Conservation (phyloP, 1,140 invertebrate genomes). For the Triops longicaudatus region DNA sequence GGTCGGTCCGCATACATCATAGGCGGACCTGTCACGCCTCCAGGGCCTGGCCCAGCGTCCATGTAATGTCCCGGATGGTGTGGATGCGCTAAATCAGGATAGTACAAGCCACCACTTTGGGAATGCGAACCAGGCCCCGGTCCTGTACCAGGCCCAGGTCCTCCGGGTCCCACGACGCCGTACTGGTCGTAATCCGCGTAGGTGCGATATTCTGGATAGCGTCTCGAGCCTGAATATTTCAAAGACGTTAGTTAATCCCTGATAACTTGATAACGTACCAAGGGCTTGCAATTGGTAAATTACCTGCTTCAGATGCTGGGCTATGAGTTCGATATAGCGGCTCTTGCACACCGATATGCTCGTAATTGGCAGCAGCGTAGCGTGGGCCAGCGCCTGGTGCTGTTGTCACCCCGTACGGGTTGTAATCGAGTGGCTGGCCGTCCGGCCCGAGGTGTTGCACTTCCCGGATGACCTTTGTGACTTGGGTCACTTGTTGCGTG, state of each 20-base stretch:
- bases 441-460: conserved; percentile 57
- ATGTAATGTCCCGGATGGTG: conserved; percentile 37
- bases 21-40: conserved; percentile 18
- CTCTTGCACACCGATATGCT: conserved; percentile 28
- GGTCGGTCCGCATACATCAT: conserved; percentile 41
- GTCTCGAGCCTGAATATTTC: conserved; percentile 35
- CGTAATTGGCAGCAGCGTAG: conserved; percentile 21
- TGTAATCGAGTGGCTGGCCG: conserved; percentile 41
- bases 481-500: conserved; percentile 43
- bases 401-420: conserved; percentile 32
- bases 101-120: conserved; percentile 32
- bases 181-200: conserved; percentile 55
- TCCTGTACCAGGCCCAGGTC: conserved; percentile 36
- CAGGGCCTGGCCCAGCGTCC: conserved; percentile 31
- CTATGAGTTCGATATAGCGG: conserved; percentile 37
- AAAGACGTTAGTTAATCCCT: background rate
- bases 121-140: conserved; percentile 37
- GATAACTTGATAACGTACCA: background rate
- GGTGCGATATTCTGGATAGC: conserved; percentile 30
- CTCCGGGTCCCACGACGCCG: conserved; percentile 40
- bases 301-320: conserved; percentile 36
- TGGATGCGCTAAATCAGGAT: conserved; percentile 36
- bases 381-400: conserved; percentile 29
- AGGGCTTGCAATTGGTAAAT: conserved; percentile 18
- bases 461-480: conserved; percentile 56